These are phyloP conservation scores for Neodiprion pinetum DNA, from an alignment of 1,140 invertebrate genomes.

Conservation along the genomic window DNA sequence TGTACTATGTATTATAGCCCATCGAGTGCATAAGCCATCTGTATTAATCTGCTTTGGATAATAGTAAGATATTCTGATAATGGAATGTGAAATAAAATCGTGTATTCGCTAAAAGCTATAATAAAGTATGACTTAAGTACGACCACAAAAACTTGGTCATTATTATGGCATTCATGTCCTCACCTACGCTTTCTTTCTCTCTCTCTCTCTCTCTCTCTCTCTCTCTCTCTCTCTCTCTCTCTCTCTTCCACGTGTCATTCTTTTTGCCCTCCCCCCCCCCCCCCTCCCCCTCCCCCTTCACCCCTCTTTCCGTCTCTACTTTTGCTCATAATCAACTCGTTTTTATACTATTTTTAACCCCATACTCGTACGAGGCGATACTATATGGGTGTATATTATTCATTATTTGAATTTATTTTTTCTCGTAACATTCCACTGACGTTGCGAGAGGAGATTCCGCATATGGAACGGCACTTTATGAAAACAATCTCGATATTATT, in stretches of 20 bases:
- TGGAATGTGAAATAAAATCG: slow-evolving; percentile 43
- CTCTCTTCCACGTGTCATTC: background rate
- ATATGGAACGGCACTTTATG: too few relatives aligned
- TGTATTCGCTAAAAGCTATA: slow-evolving; percentile 47
- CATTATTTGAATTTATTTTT: too few relatives aligned
- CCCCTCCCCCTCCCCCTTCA: too few relatives aligned
- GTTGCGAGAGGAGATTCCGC: too few relatives aligned
- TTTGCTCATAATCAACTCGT: too few relatives aligned
- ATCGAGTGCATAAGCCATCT: background rate
- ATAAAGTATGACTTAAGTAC: slow-evolving; percentile 62
- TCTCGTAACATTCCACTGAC: too few relatives aligned
- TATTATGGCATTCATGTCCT: slow-evolving; percentile 61
- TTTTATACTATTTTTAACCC: too few relatives aligned
- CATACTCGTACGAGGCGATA: too few relatives aligned
- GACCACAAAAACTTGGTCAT: slow-evolving; percentile 62
- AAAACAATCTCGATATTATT: too few relatives aligned
- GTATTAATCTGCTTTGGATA: slow-evolving; percentile 4
- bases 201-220: background rate
- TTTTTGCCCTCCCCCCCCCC: too few relatives aligned
- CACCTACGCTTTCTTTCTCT: slow-evolving; percentile 34
- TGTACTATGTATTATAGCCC: background rate
- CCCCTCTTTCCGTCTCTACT: too few relatives aligned
- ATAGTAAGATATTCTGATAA: slow-evolving; percentile 31
- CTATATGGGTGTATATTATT: too few relatives aligned
- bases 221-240: background rate